Conservation (phyloP, 2,888 invertebrate species). For the Pachliopta kotzebuea region DNA sequence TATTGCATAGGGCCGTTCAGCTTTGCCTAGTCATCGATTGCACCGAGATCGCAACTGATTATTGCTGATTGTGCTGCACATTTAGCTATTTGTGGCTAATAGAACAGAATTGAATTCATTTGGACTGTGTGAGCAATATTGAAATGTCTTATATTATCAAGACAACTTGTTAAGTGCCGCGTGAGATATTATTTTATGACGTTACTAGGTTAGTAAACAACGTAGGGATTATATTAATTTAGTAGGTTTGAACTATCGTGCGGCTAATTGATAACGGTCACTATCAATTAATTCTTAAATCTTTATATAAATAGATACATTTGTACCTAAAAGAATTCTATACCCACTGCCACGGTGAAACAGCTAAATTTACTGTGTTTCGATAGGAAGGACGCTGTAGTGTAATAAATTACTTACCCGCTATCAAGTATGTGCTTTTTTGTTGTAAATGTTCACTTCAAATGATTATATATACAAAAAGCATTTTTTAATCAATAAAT, state of each 20-base stretch:
- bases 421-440: no score
- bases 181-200: slow-evolving; percentile 25
- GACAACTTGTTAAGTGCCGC: slow-evolving; percentile 25
- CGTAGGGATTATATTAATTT: slow-evolving; percentile 1
- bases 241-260: not conserved
- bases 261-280: not conserved
- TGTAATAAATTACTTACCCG: no score
- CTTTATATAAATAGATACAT: no score
- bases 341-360: no score
- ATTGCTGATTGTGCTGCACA: slow-evolving; percentile 27
- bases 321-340: no score
- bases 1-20: slow-evolving; percentile 16
- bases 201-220: slow-evolving; percentile 25
- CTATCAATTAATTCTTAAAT: not conserved
- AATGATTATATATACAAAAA: no score
- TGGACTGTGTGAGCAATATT: slow-evolving; percentile 25
- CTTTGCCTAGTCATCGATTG: slow-evolving; percentile 29
- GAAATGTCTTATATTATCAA: slow-evolving; percentile 20
- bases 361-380: no score
- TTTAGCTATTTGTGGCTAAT: slow-evolving; percentile 29
- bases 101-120: slow-evolving; percentile 28
- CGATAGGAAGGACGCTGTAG: no score
- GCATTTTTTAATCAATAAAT: no score
- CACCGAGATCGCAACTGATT: slow-evolving; percentile 27
- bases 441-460: no score